A percentile compares a stretch with the other conserved stretches of the same genome.
Conservation (phyloP, 1,140 invertebrate species). For the Neodiprion virginianus region DNA sequence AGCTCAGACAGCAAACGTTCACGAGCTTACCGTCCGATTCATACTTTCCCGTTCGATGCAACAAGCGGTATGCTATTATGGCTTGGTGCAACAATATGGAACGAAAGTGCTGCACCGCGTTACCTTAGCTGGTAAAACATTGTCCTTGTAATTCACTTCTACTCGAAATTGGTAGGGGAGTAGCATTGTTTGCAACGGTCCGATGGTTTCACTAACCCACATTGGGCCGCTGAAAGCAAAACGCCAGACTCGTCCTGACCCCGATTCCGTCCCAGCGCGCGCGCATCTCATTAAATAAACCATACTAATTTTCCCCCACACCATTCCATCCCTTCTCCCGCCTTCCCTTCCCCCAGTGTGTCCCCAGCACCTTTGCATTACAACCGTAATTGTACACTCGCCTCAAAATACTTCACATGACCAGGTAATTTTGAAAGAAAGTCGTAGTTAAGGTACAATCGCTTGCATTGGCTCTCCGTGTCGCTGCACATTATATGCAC, state of each 20-base stretch:
- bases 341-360: background rate
- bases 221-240: constrained; percentile 59
- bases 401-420: background rate
- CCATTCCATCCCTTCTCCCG: background rate
- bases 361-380: background rate
- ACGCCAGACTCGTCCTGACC: constrained; percentile 54
- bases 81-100: background rate
- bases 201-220: constrained; percentile 62
- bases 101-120: too few relatives aligned
- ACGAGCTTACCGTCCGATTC: background rate
- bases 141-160: constrained; percentile 28
- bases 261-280: constrained; percentile 37
- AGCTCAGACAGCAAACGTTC: background rate
- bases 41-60: background rate
- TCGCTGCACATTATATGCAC: too few relatives aligned
- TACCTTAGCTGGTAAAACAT: too few relatives aligned
- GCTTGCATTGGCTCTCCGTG: too few relatives aligned
- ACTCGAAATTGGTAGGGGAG: constrained; percentile 44
- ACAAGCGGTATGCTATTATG: background rate
- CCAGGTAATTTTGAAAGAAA: too few relatives aligned
- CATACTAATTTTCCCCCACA: background rate
- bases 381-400: background rate
- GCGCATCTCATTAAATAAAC: constrained; percentile 22
- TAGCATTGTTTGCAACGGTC: constrained; percentile 46
- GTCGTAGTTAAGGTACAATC: too few relatives aligned